Evolutionary conservation across 2,797 vertebrate species (phyloP).

Genomic region (Pipistrellus kuhlii): DNA sequence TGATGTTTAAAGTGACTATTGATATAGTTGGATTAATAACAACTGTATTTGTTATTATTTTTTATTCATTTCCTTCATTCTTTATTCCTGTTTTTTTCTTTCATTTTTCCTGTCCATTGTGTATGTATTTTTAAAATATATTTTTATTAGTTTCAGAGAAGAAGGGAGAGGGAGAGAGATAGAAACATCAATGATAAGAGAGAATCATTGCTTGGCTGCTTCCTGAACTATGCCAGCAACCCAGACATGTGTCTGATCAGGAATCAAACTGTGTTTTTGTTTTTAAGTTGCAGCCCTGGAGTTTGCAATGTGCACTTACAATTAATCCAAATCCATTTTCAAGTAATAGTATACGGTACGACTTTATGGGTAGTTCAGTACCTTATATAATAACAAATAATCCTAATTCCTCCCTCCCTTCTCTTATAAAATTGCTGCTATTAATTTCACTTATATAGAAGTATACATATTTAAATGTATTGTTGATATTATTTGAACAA

Average conservation of each 20-base stretch:
- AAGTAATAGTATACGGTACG: not conserved
- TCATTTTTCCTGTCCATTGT: not conserved
- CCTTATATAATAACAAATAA: slow-evolving; percentile 1
- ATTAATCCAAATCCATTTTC: not conserved
- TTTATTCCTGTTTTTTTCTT: not conserved
- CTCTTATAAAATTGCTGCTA: not conserved
- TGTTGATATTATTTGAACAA: not conserved
- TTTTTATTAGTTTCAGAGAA: not conserved
- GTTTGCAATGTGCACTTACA: not conserved
- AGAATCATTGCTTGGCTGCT: not conserved
- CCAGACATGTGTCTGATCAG: too few relatives aligned
- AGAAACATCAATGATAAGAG: not conserved
- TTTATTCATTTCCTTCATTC: not conserved
- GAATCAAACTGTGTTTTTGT: not conserved
- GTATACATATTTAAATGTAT: not conserved
- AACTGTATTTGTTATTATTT: not conserved
- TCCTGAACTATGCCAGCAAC: too few relatives aligned
- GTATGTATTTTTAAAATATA: not conserved
- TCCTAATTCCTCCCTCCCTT: not conserved
- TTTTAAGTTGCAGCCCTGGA: not conserved
- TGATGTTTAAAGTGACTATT: not conserved
- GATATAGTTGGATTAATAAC: not conserved
- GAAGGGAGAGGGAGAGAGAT: not conserved
- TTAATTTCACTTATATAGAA: not conserved
- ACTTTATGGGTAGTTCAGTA: not conserved